phyloP scores from a whole-genome alignment of 2,888 invertebrate species.

The Torymus aiolomorphi region DNA sequence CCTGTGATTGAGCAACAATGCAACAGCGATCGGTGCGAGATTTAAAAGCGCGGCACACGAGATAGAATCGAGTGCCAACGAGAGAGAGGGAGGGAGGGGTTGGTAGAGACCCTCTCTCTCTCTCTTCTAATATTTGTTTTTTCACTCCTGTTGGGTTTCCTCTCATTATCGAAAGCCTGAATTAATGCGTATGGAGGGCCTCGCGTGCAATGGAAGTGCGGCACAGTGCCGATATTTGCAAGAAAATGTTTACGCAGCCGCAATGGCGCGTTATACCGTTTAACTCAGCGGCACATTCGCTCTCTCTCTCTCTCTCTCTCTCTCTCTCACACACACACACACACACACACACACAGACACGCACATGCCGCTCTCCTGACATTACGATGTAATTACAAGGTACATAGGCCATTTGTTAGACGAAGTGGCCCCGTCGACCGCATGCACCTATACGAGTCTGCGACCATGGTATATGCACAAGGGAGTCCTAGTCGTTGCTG shows the following conservation, averaged over 20 bases:
- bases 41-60: not conserved
- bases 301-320: too few species aligned
- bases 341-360: not conserved
- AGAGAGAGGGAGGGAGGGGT: too few species aligned
- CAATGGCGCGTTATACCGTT: not conserved
- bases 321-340: not conserved
- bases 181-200: too few species aligned
- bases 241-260: slow-evolving; percentile 38
- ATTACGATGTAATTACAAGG: slow-evolving; percentile 51
- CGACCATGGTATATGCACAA: too few species aligned
- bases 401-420: slow-evolving; percentile 45
- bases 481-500: too few species aligned
- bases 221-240: not conserved
- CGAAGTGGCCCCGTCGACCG: slow-evolving; percentile 34
- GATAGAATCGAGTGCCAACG: too few species aligned
- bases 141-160: not conserved
- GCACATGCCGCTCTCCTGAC: slow-evolving; percentile 18
- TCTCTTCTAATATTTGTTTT: not conserved
- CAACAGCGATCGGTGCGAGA: too few species aligned
- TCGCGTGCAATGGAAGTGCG: too few species aligned
- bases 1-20: slow-evolving; percentile 26
- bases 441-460: slow-evolving; percentile 17
- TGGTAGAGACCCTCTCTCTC: not conserved
- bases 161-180: too few species aligned
- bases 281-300: not conserved